Evolutionary conservation across 1,140 invertebrate genomes (phyloP).

Genomic region (Orchestia grillus): DNA sequence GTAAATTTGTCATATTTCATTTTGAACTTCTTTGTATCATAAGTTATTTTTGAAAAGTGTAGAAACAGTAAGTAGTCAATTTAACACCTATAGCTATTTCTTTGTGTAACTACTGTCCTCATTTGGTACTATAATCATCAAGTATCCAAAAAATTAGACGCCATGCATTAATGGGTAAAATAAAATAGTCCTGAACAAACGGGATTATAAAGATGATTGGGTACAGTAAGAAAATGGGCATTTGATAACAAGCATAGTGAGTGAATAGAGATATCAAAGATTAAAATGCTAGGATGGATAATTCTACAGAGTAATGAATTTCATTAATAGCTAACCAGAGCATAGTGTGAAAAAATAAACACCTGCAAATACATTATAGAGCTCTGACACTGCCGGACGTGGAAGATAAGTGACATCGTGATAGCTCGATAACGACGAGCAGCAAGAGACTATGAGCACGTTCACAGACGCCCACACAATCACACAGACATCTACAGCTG

Average conservation of each 20-base stretch:
- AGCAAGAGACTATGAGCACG: background rate
- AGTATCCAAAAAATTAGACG: too few relatives aligned
- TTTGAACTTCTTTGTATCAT: too few relatives aligned
- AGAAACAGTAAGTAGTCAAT: too few relatives aligned
- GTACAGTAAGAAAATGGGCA: too few relatives aligned
- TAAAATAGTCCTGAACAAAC: too few relatives aligned
- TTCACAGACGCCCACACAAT: background rate
- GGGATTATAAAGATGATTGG: too few relatives aligned
- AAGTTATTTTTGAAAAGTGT: too few relatives aligned
- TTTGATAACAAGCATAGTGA: background rate
- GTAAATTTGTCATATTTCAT: too few relatives aligned
- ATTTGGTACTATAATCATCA: too few relatives aligned
- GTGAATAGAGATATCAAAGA: background rate
- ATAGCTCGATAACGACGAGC: background rate
- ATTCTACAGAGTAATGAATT: background rate
- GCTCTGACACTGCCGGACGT: too few relatives aligned
- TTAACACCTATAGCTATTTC: too few relatives aligned
- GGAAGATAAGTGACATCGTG: background rate
- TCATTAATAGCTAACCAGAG: background rate
- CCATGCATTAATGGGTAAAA: background rate
- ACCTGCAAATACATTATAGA: background rate
- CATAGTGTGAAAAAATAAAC: background rate
- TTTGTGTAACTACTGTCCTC: too few relatives aligned
- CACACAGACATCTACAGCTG: background rate
- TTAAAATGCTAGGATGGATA: background rate